Percentiles rank a stretch among this genome's conserved stretches.
Evolutionary conservation across 2,113 vertebrate species (phyloP).

Genomic region (Antennarius striatus): DNA sequence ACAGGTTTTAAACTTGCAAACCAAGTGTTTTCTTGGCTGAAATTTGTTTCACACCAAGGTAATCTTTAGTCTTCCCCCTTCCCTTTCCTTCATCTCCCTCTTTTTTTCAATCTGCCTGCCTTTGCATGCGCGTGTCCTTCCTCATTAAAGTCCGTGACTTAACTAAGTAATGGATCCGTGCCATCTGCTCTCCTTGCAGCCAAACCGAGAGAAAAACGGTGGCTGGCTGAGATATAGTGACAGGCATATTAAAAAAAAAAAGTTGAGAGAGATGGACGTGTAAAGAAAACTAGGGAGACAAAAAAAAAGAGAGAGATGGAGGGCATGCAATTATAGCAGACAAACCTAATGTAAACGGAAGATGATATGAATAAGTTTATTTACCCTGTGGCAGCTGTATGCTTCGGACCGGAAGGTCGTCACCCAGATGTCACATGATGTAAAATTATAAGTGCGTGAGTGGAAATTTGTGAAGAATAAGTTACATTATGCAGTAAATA

Average conservation of each 20-base stretch:
- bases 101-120: slow-evolving; percentile 15
- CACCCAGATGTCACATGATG: slow-evolving; percentile 50
- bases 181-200: slow-evolving; percentile 56
- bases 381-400: slow-evolving; percentile 40
- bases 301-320: background rate
- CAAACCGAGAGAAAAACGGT: slow-evolving; percentile 21
- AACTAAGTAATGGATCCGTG: slow-evolving; percentile 62
- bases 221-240: slow-evolving; percentile 23
- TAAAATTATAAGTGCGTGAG: slow-evolving; percentile 29
- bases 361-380: slow-evolving; percentile 42
- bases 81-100: slow-evolving; percentile 21
- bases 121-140: slow-evolving; percentile 26
- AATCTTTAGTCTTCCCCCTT: slow-evolving; percentile 24
- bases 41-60: slow-evolving; percentile 5
- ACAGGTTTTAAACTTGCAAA: slow-evolving; percentile 20
- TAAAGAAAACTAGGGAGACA: background rate
- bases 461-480: slow-evolving; percentile 17
- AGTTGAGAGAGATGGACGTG: background rate
- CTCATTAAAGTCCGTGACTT: slow-evolving; percentile 55
- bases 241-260: slow-evolving; percentile 1
- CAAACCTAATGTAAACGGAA: slow-evolving; percentile 25
- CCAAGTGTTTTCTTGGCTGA: slow-evolving; percentile 2
- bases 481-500: slow-evolving; percentile 15
- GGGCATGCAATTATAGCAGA: background rate
- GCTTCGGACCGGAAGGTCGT: slow-evolving; percentile 50